Conservation (phyloP, 2,888 invertebrate genomes). For the Andricus curvator region DNA sequence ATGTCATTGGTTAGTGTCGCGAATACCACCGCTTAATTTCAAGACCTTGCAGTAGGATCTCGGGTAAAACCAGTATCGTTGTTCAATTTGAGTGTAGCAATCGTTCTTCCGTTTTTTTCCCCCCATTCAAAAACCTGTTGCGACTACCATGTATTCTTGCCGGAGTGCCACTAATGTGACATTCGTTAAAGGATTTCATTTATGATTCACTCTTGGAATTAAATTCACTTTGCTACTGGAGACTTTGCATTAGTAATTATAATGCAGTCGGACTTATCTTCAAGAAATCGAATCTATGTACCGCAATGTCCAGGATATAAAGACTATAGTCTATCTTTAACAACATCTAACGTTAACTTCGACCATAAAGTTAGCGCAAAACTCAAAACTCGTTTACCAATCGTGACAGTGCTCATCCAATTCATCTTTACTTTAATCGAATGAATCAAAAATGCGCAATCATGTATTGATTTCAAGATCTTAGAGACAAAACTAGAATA, state of each 20-base stretch:
- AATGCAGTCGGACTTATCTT: too few relatives aligned
- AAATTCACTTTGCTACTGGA: slow-evolving; percentile 7
- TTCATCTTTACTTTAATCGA: neutral
- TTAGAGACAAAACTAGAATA: neutral
- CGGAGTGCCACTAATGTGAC: neutral
- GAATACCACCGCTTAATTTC: neutral
- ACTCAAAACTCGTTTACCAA: neutral
- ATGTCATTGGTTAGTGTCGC: neutral
- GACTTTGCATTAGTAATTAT: neutral
- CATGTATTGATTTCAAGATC: neutral
- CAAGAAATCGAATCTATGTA: neutral
- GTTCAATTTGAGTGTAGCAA: neutral
- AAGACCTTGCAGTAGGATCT: neutral
- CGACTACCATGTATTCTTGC: neutral
- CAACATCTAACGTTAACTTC: neutral
- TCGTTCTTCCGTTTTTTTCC: neutral
- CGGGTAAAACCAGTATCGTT: slow-evolving; percentile 4
- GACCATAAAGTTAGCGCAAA: neutral
- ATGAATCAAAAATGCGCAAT: neutral
- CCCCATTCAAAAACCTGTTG: neutral
- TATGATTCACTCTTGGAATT: neutral
- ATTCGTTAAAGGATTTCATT: neutral
- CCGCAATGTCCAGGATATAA: neutral
- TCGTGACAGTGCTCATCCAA: neutral
- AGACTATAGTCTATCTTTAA: neutral